Evolutionary conservation across 2,113 vertebrate genomes (phyloP).

Genomic region (Prinia subflava): DNA sequence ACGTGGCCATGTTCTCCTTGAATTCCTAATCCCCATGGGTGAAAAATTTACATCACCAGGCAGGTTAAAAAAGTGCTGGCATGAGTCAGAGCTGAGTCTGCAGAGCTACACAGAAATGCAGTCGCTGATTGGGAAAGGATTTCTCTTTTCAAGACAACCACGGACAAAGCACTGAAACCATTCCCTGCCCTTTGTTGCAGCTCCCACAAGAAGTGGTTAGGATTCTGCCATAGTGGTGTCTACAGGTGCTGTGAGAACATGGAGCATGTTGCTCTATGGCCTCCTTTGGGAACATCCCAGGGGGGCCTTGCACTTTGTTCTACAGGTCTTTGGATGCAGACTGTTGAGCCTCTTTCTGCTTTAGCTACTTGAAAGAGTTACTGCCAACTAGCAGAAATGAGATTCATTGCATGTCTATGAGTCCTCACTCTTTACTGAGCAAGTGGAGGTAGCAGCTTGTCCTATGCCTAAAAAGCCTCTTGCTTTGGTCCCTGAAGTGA

Average conservation of each 20-base stretch:
- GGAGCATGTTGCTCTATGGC: not conserved
- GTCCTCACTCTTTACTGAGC: not conserved
- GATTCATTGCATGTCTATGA: not conserved
- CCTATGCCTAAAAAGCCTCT: not conserved
- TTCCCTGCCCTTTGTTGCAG: not conserved
- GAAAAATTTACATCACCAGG: not conserved
- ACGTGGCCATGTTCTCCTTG: not conserved
- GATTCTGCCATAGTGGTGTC: not conserved
- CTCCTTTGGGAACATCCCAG: not conserved
- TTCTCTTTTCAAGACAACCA: not conserved
- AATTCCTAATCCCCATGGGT: not conserved
- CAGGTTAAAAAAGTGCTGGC: not conserved
- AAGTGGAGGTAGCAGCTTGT: not conserved
- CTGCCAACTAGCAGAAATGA: not conserved
- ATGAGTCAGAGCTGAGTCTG: not conserved
- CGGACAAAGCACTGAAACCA: not conserved
- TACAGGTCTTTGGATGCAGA: not conserved
- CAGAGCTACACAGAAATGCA: not conserved
- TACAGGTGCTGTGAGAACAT: not conserved
- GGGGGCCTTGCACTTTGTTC: not conserved
- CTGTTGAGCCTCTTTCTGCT: not conserved
- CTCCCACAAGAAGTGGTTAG: not conserved
- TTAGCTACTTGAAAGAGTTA: not conserved
- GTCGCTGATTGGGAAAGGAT: not conserved
- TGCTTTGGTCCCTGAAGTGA: not conserved